Evolutionary conservation across 2,113 vertebrate genomes (phyloP), one percentile per base, ranked within the genome.

Genomic region (Bos indicus): DNA sequence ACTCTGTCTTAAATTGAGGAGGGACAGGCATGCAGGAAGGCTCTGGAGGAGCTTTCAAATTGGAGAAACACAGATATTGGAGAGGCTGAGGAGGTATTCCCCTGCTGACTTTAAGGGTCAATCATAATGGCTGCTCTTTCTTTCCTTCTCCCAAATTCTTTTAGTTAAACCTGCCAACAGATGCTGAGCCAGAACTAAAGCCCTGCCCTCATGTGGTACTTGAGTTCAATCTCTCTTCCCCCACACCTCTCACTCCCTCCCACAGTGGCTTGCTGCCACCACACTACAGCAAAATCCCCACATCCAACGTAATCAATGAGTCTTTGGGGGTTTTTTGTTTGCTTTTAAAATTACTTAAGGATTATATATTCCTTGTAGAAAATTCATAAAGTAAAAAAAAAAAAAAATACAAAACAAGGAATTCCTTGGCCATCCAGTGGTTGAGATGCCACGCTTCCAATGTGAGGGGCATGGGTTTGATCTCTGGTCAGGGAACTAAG

Each of bases 21-120:
- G 14, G 86, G 62, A 40, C 28, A n/a, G 36, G 23, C 6, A 15
- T 0, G 0, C 16, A 7, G 86, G 43, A 59, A 80, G 59, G 52
- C 12, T 26, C 7, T 60, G 40, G 23, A 25, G 21, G 78, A 56
- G 95, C 54, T n/a, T n/a, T 78, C 36, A 33, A 94, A 92, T 16
- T 71, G 56, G 26, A 60, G 97, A 83, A 83, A 51, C 40, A 92
- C 9, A 60, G 51, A 28, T 52, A 28, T 15, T 88, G 84, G 87
- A 60, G 88, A 81, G 90, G 94, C 90, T 14, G 57, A 97, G 36
- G 40, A 74, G 15, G 86, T 88, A 95, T 36, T 97, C 59, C 90
- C 97, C 13, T 91, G 74, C 51, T 74, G 88, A 85, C 92, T 56
- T 97, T 88, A 98, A 57, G 36, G 25, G 94, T 57, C 26, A 80